phyloP scores from a whole-genome alignment of 1,140 invertebrate genomes.

The Hydropsyche tenuis region DNA sequence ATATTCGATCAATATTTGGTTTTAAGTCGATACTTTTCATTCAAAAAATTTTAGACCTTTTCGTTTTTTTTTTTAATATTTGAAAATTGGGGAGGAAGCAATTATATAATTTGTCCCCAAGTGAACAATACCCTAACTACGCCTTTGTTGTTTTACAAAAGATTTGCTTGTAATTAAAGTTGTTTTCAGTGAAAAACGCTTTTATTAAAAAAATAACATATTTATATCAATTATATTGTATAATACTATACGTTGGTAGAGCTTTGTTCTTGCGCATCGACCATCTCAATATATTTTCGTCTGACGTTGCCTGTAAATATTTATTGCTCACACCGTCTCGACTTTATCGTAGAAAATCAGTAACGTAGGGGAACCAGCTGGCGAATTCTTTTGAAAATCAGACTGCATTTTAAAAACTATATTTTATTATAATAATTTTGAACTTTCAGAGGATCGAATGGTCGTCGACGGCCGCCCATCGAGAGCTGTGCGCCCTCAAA shows the following conservation, averaged over 20 bases:
- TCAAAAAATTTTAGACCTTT: no score
- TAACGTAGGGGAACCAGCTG: neutral
- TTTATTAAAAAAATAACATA: no score
- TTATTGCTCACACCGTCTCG: constrained; percentile 27
- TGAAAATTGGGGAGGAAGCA: no score
- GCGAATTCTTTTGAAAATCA: neutral
- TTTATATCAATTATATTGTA: no score
- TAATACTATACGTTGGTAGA: neutral
- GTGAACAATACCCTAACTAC: no score
- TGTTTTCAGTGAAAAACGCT: no score
- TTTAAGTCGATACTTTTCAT: no score
- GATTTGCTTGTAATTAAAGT: no score
- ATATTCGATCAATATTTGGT: no score
- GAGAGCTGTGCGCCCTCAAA: constrained; percentile 85
- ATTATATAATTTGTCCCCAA: no score
- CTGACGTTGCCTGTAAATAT: constrained; percentile 14
- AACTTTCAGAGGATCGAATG: constrained; percentile 78
- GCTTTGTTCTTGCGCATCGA: neutral
- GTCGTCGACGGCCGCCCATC: constrained; percentile 81
- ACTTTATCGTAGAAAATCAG: constrained; percentile 14
- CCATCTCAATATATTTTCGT: constrained; percentile 36
- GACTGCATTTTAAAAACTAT: neutral
- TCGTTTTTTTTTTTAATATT: no score
- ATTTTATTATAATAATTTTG: neutral
- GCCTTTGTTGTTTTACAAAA: no score